Percentiles rank a stretch among this genome's conserved stretches.
Conservation (phyloP, 2,888 invertebrate species). For the Gonocerus acuteangulatus region DNA sequence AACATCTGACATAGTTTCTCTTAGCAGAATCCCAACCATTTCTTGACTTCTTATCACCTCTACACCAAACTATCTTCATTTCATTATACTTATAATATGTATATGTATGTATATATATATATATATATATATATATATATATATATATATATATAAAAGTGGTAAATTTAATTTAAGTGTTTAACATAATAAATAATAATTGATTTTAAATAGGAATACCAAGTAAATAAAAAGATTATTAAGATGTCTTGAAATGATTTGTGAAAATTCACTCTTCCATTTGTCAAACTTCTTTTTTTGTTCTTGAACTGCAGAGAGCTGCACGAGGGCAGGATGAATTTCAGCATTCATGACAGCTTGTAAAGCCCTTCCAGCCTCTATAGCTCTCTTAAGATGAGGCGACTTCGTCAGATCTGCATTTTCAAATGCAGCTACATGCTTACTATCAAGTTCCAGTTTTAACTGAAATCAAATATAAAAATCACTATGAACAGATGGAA, state of each 20-base stretch:
- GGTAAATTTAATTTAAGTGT: no score
- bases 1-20: no score
- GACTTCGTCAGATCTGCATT: conserved; percentile 64
- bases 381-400: conserved; percentile 54
- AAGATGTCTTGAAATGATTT: conserved; percentile 77
- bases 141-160: no score
- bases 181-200: no score
- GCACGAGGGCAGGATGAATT: conserved; percentile 55
- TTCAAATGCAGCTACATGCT: conserved; percentile 58
- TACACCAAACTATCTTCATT: no score
- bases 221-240: conserved; percentile 93
- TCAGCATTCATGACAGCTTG: conserved; percentile 65
- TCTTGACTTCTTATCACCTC: no score
- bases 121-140: no score
- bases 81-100: no score
- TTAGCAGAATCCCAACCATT: no score
- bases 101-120: no score
- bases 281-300: conserved; percentile 70
- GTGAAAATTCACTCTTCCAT: conserved; percentile 69
- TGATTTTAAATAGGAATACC: no score
- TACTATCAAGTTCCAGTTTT: conserved; percentile 61
- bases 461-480: conserved; percentile 45
- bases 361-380: conserved; percentile 63
- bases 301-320: conserved; percentile 70
- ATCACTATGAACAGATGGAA: background rate